phyloP scores from a whole-genome alignment of 1,140 invertebrate species.

The Saccostrea echinata region DNA sequence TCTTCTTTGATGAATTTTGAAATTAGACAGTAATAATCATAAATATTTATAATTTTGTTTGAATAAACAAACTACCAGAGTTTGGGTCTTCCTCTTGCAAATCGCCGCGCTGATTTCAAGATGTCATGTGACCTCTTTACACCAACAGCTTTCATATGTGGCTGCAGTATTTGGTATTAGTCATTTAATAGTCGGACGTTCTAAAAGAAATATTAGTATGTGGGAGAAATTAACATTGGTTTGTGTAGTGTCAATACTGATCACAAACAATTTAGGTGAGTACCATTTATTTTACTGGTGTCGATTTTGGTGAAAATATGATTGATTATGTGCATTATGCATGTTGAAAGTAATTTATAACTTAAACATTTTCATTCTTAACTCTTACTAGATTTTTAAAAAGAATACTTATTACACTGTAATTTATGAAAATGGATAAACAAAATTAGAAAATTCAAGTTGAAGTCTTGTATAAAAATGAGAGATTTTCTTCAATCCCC shows the following conservation, averaged over 20 bases:
- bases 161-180: neutral
- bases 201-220: neutral
- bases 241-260: neutral
- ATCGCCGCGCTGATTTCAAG: neutral
- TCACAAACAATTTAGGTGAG: slow-evolving; percentile 18
- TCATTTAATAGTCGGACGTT: neutral
- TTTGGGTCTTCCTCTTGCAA: neutral
- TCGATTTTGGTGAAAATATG: neutral
- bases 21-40: too few relatives aligned
- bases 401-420: too few relatives aligned
- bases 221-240: neutral
- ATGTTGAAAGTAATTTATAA: neutral
- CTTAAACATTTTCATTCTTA: neutral
- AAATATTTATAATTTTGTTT: too few relatives aligned
- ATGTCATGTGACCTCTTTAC: neutral
- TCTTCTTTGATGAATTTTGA: too few relatives aligned
- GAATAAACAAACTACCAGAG: too few relatives aligned
- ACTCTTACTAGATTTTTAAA: too few relatives aligned
- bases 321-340: neutral
- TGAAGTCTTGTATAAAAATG: too few relatives aligned
- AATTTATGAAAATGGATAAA: too few relatives aligned
- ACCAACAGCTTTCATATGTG: neutral
- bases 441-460: too few relatives aligned
- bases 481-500: too few relatives aligned
- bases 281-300: neutral